These are phyloP conservation scores for Geophilus truncorum DNA, from an alignment of 2,888 invertebrate species.

Conservation along the genomic window DNA sequence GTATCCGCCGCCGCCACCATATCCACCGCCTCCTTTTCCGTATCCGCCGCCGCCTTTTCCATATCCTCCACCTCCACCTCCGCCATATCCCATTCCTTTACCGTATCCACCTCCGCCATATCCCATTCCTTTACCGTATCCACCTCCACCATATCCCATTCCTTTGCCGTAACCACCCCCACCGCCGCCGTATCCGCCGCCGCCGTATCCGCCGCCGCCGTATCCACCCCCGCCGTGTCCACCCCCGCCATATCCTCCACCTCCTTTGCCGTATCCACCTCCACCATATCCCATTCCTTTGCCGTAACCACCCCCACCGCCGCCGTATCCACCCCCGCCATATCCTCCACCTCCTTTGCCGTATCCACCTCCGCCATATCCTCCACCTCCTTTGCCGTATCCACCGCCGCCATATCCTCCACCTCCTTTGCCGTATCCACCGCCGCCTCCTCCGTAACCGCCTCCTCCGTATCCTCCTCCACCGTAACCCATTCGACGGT, in stretches of 20 bases:
- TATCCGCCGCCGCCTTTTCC: neutral
- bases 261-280: neutral
- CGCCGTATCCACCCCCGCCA: neutral
- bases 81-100: neutral
- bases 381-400: neutral
- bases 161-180: neutral
- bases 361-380: neutral
- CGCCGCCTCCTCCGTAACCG: neutral
- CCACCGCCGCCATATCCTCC: neutral
- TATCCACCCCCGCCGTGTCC: neutral
- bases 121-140: neutral
- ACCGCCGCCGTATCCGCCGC: neutral
- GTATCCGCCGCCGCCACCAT: neutral
- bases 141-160: neutral
- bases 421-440: neutral
- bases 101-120: neutral
- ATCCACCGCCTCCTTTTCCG: neutral
- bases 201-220: neutral
- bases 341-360: neutral
- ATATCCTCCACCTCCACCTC: neutral
- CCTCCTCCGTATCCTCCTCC: neutral
- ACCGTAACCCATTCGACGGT: neutral
- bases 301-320: neutral
- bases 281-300: neutral
- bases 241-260: neutral